Percentiles rank a stretch among this genome's conserved stretches.
Conservation (phyloP, 2,113 vertebrate genomes). For the Nyctereutes procyonoides region DNA sequence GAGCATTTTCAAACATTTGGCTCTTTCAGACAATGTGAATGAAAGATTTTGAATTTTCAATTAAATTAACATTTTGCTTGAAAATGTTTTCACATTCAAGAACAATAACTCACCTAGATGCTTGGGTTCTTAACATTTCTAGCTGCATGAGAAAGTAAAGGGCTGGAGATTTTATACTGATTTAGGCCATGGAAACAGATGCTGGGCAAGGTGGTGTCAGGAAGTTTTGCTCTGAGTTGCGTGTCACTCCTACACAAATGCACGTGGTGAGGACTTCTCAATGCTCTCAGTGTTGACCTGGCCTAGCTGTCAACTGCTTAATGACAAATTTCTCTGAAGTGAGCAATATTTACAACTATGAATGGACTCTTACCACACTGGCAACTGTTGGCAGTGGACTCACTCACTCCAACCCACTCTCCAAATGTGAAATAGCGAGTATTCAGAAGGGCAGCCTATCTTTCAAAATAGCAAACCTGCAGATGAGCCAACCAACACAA, state of each 20-base stretch:
- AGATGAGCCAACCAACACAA: neutral
- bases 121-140: neutral
- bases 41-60: neutral
- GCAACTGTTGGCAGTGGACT: neutral
- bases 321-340: neutral
- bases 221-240: neutral
- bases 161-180: neutral
- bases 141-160: neutral
- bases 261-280: accelerated
- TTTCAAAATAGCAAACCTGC: neutral
- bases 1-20: neutral
- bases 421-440: neutral
- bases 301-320: too few species aligned
- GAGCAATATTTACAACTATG: neutral
- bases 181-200: neutral
- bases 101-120: neutral
- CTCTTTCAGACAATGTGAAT: neutral
- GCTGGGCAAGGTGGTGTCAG: too few species aligned
- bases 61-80: neutral
- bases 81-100: neutral
- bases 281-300: accelerated
- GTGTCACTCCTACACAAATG: neutral
- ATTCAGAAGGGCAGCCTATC: neutral
- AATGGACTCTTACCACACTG: neutral
- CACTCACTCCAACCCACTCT: neutral